These are phyloP conservation scores for Hiodon tergisus DNA, from an alignment of 2,113 vertebrate genomes.

Conservation along the genomic window DNA sequence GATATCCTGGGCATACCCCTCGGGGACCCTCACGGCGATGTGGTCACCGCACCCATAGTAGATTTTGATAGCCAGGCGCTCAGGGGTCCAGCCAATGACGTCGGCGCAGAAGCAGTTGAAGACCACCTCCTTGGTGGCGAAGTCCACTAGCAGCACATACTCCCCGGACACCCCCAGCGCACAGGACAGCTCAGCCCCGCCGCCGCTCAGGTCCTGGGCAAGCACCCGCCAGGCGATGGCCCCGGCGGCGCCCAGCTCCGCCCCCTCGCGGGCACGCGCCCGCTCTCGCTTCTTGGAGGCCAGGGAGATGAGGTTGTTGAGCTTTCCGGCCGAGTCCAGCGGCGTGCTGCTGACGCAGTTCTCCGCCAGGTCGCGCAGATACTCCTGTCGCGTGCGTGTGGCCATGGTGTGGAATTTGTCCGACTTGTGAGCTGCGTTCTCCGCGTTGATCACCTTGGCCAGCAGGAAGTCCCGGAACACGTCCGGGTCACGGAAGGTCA, in stretches of 20 bases:
- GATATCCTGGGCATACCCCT: constrained; percentile 74
- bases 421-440: constrained; percentile 86
- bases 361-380: constrained; percentile 83
- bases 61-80: constrained; percentile 70
- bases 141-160: constrained; percentile 73
- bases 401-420: constrained; percentile 95
- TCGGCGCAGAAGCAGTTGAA: constrained; percentile 89
- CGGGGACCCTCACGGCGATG: constrained; percentile 65
- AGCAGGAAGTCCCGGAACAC: constrained; percentile 84
- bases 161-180: constrained; percentile 76
- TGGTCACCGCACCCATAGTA: constrained; percentile 88
- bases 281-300: constrained; percentile 87
- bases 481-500: constrained; percentile 74
- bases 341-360: constrained; percentile 81
- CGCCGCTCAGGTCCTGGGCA: constrained; percentile 75
- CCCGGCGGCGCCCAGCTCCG: constrained; percentile 71
- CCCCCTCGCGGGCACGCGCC: constrained; percentile 61
- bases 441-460: constrained; percentile 88
- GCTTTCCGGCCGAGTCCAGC: constrained; percentile 75
- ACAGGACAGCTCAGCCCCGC: constrained; percentile 60
- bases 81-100: constrained; percentile 85
- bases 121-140: constrained; percentile 79
- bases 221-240: constrained; percentile 75
- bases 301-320: constrained; percentile 84
- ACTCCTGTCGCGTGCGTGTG: constrained; percentile 83